Conservation (phyloP, 2,888 invertebrate species). For the Caenorhabditis sinica region DNA sequence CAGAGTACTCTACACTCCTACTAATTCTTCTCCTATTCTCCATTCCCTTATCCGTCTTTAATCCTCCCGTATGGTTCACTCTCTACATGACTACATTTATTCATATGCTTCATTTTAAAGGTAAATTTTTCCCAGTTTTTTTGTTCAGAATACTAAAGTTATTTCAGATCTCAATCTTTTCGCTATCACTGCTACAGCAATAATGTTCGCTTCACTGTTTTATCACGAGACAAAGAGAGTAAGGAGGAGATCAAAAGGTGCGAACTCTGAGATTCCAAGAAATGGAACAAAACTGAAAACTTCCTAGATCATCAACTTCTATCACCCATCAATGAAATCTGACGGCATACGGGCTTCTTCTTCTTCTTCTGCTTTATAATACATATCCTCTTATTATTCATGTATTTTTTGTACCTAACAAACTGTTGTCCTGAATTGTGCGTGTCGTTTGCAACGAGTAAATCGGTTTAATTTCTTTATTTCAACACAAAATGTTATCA, state of each 20-base stretch:
- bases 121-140: no score
- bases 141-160: background rate
- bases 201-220: constrained; percentile 10
- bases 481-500: background rate
- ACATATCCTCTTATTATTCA: background rate
- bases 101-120: constrained; percentile 38
- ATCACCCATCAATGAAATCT: background rate
- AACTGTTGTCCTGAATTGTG: background rate
- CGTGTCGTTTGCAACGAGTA: background rate
- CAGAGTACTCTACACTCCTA: constrained; percentile 40
- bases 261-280: background rate
- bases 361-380: background rate
- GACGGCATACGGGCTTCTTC: background rate
- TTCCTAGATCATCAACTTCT: background rate
- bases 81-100: constrained; percentile 43
- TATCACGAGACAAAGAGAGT: constrained; percentile 3
- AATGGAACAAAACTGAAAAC: constrained; percentile 7
- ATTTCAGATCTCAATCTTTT: constrained; percentile 7
- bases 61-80: constrained; percentile 39
- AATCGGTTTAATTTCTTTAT: background rate
- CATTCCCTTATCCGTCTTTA: constrained; percentile 31
- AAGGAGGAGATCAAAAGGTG: background rate
- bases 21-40: constrained; percentile 16
- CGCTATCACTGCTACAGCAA: background rate
- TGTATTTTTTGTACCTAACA: background rate